Percentiles rank a stretch among this genome's conserved stretches.
phyloP scores from a whole-genome alignment of 2,888 invertebrate species.

The Tetanocera ferruginea region DNA sequence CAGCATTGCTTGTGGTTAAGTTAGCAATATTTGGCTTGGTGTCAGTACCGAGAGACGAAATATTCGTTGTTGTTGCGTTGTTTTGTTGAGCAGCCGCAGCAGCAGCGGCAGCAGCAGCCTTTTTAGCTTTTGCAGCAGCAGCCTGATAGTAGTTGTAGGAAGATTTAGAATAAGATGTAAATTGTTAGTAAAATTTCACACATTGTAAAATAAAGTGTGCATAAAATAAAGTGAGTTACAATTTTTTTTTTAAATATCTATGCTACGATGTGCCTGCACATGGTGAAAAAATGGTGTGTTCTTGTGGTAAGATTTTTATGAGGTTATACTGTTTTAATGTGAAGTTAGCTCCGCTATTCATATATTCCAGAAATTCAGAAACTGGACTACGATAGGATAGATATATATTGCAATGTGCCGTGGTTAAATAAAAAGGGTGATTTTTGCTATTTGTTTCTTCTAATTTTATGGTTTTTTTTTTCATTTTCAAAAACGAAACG shows the following conservation, averaged over 20 bases:
- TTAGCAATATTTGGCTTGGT: conserved; percentile 52
- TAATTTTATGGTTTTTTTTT: too few relatives aligned
- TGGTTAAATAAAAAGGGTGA: too few relatives aligned
- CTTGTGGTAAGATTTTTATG: too few relatives aligned
- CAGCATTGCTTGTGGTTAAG: conserved; percentile 7
- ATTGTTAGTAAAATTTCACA: background rate
- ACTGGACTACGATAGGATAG: too few relatives aligned
- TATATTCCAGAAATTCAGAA: too few relatives aligned
- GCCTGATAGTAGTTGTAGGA: conserved; percentile 53
- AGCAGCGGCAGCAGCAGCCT: conserved; percentile 60
- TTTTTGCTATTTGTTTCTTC: too few relatives aligned
- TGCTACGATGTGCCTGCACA: background rate
- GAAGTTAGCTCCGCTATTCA: too few relatives aligned
- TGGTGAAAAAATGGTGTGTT: background rate
- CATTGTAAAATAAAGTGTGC: background rate
- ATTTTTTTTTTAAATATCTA: background rate
- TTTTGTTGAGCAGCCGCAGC: conserved; percentile 60
- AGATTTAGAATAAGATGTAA: background rate
- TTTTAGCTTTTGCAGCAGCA: conserved; percentile 67
- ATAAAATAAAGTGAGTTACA: background rate
- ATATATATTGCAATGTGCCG: too few relatives aligned
- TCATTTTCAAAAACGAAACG: too few relatives aligned
- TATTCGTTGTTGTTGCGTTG: conserved; percentile 48
- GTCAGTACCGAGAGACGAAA: conserved; percentile 46
- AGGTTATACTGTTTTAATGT: too few relatives aligned